Evolutionary conservation across 2,797 vertebrate species (phyloP), one percentile per base, ranked within the genome.

Genomic region (Sebastes taczanowskii): DNA sequence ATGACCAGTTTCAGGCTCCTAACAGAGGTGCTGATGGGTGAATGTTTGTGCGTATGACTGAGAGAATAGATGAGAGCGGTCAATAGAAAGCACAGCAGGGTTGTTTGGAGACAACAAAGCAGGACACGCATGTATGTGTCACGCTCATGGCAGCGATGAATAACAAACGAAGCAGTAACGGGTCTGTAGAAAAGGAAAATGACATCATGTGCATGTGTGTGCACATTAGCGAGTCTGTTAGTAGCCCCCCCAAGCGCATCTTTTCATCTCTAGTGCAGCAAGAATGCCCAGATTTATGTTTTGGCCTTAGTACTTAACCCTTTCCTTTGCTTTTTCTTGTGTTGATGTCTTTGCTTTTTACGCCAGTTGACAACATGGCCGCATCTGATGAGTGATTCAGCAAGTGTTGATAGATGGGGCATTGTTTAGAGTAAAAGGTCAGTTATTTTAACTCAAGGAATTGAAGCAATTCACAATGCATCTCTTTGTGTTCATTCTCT

Each of bases 351-450:
- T 34, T 32, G 60, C 25, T 58, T 85, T 46, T 80, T 20, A 69
- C 55, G 30, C 69, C 38, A 13, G 18, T 65, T 59, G 63, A 80
- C 76, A 20, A 77, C 75, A 18, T 58, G 63, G 70, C 46, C 3
- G 6, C 46, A 78, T 70, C 59, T 76, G 88, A 69, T 72, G 80
- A 82, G 79, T 70, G 83, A 86, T 81, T 74, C 32, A 80, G 67
- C n/a, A 27, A 66, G 82, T 81, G 91, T 77, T 86, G 80, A 92
- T 78, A 71, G 81, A 65, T 20, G 3, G 61, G 14, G 32, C 71
- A 88, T 91, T 93, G 88, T 93, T 81, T 74, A 46, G 13, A 56
- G 77, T 49, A 11, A 89, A 88, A 87, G 82, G 80, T 84, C 83
- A 80, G 78, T 88, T 92, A 89, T 89, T 92, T 88, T 85, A 84